Percentiles rank a stretch among this genome's conserved stretches.
phyloP scores from a whole-genome alignment of 2,888 invertebrate genomes.

The Brassicogethes aeneus region DNA sequence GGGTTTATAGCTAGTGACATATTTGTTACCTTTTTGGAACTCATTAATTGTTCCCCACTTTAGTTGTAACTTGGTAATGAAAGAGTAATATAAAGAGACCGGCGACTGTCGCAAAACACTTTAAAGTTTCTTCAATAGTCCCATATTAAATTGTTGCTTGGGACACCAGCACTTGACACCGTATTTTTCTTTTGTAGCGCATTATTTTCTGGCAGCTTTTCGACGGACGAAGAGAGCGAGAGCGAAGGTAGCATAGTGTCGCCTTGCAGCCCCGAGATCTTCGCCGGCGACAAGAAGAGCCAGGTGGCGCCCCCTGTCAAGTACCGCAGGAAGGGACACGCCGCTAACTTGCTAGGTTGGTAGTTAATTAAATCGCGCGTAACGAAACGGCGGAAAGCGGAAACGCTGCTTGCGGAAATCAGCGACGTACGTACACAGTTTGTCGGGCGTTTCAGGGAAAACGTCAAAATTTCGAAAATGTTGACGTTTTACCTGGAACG shows the following conservation, averaged over 20 bases:
- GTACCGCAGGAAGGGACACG: slow-evolving; percentile 34
- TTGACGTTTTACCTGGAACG: too few relatives aligned
- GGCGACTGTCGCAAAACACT: too few relatives aligned
- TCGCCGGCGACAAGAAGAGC: slow-evolving; percentile 26
- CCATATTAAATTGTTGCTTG: too few relatives aligned
- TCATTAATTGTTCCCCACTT: too few relatives aligned
- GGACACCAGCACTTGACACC: too few relatives aligned
- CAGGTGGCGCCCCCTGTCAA: slow-evolving; percentile 24
- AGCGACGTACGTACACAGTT: slow-evolving; percentile 23
- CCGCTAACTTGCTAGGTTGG: slow-evolving; percentile 40
- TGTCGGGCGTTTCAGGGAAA: too few relatives aligned
- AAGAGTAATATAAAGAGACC: too few relatives aligned
- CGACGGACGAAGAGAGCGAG: slow-evolving; percentile 42
- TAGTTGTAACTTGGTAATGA: too few relatives aligned
- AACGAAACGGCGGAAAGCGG: background rate
- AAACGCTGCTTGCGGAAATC: too few relatives aligned
- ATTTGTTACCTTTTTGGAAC: too few relatives aligned
- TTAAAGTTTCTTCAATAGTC: too few relatives aligned
- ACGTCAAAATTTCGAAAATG: background rate
- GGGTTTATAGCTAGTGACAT: too few relatives aligned
- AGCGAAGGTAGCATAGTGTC: slow-evolving; percentile 43
- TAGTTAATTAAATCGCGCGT: slow-evolving; percentile 16
- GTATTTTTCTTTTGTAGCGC: slow-evolving; percentile 49
- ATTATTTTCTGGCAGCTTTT: slow-evolving; percentile 49
- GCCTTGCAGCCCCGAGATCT: slow-evolving; percentile 40